Evolutionary conservation across 2,113 vertebrate genomes (phyloP), one percentile per base, ranked within the genome.

Genomic region (Pontoporia blainvillei): DNA sequence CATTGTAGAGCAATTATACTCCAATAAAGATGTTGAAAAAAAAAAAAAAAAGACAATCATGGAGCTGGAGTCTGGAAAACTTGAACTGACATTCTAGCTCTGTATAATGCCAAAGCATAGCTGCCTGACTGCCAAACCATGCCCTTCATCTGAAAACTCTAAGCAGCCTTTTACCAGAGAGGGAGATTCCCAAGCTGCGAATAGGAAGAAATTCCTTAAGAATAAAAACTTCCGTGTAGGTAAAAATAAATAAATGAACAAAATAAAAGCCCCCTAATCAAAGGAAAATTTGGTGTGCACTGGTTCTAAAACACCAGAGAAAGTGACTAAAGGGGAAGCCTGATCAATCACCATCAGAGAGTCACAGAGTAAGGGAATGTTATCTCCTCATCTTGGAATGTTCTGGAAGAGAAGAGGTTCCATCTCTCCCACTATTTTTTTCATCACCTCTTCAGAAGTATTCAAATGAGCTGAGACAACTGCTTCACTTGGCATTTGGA

Each of bases 401-500:
- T 9, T 85, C 78, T 4, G 0, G 31, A 59, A 21, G 20, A 69
- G 71, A 86, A 86, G 71, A 73, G 5, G 11, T 46, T 86, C 64
- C 12, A 27, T 72, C 49, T 67, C n/a, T 88, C 62, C 34, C 59
- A 66, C 31, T 90, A 44, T 49, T 39, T 75, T 75, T 79, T 78
- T 96, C 93, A 8, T 62, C 73, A 29, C 91, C 46, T 95, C 92
- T 94, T 97, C 95, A 92, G 90, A 96, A 86, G 25, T 95, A 75
- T 75, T 96, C 95, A 97, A 97, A 91, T 93, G 59, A 95, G 29
- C 39, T 95, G 96, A 96, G 97, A 95, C 75, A 93, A 64, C 54
- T 86, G 84, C 94, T 97, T 78, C 87, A 62, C 72, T 98, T 97
- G 96, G 95, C 97, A 95, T 96, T 96, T 94, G 95, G 69, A 95